Conservation (phyloP, 2,888 invertebrate genomes). For the Loripinus fragilis region DNA sequence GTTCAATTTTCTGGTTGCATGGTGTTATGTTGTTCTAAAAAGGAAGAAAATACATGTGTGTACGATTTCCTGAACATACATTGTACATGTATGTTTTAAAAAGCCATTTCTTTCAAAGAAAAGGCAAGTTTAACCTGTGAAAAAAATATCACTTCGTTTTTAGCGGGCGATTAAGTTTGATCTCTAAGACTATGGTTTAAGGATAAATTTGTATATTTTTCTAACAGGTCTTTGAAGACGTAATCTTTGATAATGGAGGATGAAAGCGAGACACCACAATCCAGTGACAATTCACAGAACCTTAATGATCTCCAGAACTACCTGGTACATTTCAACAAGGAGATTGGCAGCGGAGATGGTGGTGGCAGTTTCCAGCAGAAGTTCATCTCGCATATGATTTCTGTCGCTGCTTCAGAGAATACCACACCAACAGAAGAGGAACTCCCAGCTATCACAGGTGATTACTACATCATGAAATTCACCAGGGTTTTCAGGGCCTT, state of each 20-base stretch:
- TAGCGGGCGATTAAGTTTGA: too few relatives aligned
- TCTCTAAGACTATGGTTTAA: too few relatives aligned
- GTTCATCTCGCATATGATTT: conserved; percentile 48
- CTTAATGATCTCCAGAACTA: conserved; percentile 91
- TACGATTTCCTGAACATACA: too few relatives aligned
- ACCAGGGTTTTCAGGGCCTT: too few relatives aligned
- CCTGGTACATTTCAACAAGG: conserved; percentile 92
- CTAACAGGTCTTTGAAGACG: conserved; percentile 44
- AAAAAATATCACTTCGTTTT: too few relatives aligned
- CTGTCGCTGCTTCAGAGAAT: conserved; percentile 43
- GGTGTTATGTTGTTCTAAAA: too few relatives aligned
- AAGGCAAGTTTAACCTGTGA: too few relatives aligned
- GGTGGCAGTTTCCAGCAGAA: conserved; percentile 35
- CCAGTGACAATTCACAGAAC: conserved; percentile 52
- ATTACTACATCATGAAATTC: background rate
- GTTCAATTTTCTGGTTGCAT: too few relatives aligned
- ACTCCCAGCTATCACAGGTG: conserved; percentile 44
- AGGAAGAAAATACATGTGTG: too few relatives aligned
- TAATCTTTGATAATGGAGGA: conserved; percentile 47
- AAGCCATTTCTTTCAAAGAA: too few relatives aligned
- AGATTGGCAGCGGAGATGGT: conserved; percentile 86
- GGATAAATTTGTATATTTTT: too few relatives aligned
- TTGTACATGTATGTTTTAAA: too few relatives aligned
- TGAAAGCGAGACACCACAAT: conserved; percentile 7
- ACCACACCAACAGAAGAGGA: conserved; percentile 56